phyloP scores from a whole-genome alignment of 2,113 vertebrate species.

The Mesembrinibis cayennensis region DNA sequence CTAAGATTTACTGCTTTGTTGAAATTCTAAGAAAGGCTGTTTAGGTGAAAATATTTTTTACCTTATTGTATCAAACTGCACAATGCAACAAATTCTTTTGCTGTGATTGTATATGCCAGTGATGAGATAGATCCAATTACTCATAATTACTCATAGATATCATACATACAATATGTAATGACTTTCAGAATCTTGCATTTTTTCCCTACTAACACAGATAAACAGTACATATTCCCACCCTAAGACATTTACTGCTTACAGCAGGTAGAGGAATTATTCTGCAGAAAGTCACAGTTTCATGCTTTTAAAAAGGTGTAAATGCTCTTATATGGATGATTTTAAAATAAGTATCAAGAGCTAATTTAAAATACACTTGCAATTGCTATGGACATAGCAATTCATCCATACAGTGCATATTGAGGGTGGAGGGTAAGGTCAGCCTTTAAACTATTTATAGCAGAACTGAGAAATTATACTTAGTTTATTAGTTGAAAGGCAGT shows the following conservation, averaged over 20 bases:
- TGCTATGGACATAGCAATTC: neutral
- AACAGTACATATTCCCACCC: neutral
- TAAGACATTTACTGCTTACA: neutral
- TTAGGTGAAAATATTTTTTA: neutral
- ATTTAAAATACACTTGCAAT: slow-evolving; percentile 3
- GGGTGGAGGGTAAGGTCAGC: neutral
- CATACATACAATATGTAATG: neutral
- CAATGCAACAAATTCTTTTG: neutral
- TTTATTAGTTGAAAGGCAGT: neutral
- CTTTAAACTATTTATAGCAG: neutral
- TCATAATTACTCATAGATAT: neutral
- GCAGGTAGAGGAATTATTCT: neutral
- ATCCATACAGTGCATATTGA: neutral
- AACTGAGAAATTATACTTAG: neutral
- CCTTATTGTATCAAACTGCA: neutral
- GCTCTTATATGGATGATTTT: neutral
- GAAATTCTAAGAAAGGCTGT: neutral
- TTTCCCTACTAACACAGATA: neutral
- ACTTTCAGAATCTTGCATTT: neutral
- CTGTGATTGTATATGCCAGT: neutral
- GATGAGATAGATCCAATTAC: neutral
- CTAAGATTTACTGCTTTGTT: neutral
- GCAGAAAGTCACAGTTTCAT: neutral
- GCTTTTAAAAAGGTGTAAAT: neutral
- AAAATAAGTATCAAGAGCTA: slow-evolving; percentile 34